Evolutionary conservation across 2,113 vertebrate species (phyloP).

Genomic region (Platanista minor): DNA sequence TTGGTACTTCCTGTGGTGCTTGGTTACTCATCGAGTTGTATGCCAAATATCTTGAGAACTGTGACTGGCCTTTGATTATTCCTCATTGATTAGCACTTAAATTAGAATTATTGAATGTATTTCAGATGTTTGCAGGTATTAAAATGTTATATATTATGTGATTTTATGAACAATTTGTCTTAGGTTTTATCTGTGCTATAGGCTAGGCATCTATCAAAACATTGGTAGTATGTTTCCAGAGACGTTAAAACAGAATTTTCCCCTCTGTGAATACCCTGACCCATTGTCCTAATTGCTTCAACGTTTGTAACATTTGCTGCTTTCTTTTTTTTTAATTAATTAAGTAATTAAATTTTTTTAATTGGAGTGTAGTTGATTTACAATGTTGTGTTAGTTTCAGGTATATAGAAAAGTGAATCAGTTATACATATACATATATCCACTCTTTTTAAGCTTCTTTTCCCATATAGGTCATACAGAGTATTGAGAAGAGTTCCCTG

Average conservation of each 20-base stretch:
- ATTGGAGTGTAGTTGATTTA: not conserved
- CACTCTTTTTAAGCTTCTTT: not conserved
- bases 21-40: not conserved
- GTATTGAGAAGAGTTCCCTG: not conserved
- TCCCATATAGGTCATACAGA: not conserved
- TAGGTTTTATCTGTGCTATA: not conserved
- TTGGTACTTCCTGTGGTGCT: not conserved
- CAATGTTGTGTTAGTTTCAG: not conserved
- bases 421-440: not conserved
- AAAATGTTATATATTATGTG: not conserved
- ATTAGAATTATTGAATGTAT: not conserved
- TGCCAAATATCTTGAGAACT: not conserved
- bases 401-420: not conserved
- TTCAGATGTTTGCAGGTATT: not conserved
- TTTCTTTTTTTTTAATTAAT: not conserved
- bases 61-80: not conserved
- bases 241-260: not conserved
- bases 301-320: not conserved
- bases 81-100: not conserved
- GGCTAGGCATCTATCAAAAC: not conserved
- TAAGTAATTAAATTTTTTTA: not conserved
- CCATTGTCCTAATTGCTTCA: not conserved
- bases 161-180: not conserved
- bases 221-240: not conserved
- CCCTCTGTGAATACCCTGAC: not conserved